Conservation (phyloP, 2,888 invertebrate genomes). For the Himalopsyche anomala region DNA sequence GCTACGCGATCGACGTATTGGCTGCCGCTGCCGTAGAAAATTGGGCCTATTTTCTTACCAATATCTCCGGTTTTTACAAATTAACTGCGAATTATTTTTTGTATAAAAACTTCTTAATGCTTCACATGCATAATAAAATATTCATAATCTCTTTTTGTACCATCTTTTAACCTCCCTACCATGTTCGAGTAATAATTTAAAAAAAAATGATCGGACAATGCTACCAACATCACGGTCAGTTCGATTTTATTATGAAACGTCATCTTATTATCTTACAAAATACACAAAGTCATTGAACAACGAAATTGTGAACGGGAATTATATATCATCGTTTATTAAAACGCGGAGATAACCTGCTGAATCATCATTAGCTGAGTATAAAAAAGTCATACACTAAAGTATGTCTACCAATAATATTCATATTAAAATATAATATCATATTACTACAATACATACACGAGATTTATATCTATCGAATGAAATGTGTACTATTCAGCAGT, state of each 20-base stretch:
- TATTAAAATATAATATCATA: conserved; percentile 29
- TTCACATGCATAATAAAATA: too few species aligned
- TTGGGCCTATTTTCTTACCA: too few species aligned
- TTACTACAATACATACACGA: not conserved
- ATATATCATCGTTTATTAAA: conserved; percentile 47
- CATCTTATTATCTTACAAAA: conserved; percentile 61
- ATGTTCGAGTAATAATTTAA: not conserved
- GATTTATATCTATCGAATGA: not conserved
- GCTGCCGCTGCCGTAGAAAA: too few species aligned
- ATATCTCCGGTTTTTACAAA: too few species aligned
- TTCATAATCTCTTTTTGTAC: too few species aligned
- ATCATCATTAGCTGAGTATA: not conserved
- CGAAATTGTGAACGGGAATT: conserved; percentile 61
- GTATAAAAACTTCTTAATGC: too few species aligned
- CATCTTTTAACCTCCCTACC: not conserved
- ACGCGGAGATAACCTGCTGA: conserved; percentile 23
- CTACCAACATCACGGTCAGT: conserved; percentile 52
- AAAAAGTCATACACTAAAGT: conserved; percentile 5
- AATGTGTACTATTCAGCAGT: not conserved
- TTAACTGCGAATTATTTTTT: too few species aligned
- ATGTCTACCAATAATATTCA: not conserved
- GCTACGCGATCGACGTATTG: too few species aligned
- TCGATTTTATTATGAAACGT: conserved; percentile 57
- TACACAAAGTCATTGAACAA: conserved; percentile 64
- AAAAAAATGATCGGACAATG: conserved; percentile 46